Base-by-base conservation (phyloP, 2,888 invertebrate species). In the Cephalotes varians region DNA sequence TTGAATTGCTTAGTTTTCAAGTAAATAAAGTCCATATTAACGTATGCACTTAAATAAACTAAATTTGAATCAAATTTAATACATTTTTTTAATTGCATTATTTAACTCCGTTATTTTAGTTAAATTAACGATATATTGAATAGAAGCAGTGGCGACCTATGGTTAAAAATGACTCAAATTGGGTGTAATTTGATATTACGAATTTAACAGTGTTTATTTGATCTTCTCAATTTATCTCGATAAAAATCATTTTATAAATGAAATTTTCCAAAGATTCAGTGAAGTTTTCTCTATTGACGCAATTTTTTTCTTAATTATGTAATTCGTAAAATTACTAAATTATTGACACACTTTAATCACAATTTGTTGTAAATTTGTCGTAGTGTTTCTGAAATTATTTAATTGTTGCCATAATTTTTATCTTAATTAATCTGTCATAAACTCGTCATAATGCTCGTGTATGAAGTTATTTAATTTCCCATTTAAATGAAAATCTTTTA, bases 181-280 rank as follows among this genome's bases (percentile, higher is more conserved):
- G n/a, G n/a, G n/a, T n/a, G n/a, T n/a, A n/a, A n/a, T n/a, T n/a
- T n/a, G n/a, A n/a, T n/a, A n/a, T n/a, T n/a, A n/a, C n/a, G n/a
- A n/a, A n/a, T n/a, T n/a, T n/a, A n/a, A n/a, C n/a, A n/a, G n/a
- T n/a, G n/a, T n/a, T n/a, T n/a, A n/a, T n/a, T n/a, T n/a, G 15
- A 67, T 69, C 9, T 65, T 31, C 28, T 56, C 3, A 15, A 56
- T 73, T 73, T 12, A 71, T 37, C 10, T 44, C 10, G 62, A 47
- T 21, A 37, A 64, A 40, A 28, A 28, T n/a, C 0, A 62, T 62
- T 21, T 18, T 9, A 28, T 9, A 9, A 37, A 64, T 1, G 5
- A 34, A 1, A 40, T 25, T 37, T 62, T 12, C 4, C 10, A 12
- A 15, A 34, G 18, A n/a, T 67, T 67, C 12, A 28, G 3, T n/a